Evolutionary conservation across 2,888 invertebrate species (phyloP).

Genomic region (Meteorus colon): DNA sequence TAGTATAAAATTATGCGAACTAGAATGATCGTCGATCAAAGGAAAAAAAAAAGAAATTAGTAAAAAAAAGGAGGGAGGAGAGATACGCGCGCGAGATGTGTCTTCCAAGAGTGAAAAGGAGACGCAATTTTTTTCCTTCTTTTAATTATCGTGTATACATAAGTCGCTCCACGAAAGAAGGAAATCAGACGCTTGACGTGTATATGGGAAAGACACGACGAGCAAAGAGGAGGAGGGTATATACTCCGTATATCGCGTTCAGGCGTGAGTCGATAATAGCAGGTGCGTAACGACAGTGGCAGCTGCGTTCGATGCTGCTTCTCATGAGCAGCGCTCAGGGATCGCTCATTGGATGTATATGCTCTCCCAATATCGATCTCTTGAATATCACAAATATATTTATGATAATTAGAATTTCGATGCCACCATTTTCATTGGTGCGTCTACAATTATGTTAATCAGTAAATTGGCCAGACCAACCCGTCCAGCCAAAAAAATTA

Average conservation of each 20-base stretch:
- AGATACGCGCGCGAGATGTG: not conserved
- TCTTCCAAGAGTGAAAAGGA: not conserved
- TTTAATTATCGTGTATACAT: conserved; percentile 14
- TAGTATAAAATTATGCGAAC: not conserved
- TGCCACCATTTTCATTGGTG: not conserved
- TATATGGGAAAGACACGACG: not conserved
- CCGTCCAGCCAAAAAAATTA: conserved; percentile 19
- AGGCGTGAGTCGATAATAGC: conserved; percentile 68
- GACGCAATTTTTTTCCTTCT: not conserved
- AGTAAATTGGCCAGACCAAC: not conserved
- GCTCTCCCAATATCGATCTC: conserved; percentile 5
- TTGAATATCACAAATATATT: conserved; percentile 43
- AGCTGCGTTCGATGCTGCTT: conserved; percentile 69
- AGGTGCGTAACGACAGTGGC: conserved; percentile 70
- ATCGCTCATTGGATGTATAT: conserved; percentile 44
- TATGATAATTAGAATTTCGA: conserved; percentile 19
- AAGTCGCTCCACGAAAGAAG: conserved; percentile 13
- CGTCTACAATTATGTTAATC: not conserved
- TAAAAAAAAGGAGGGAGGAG: not conserved
- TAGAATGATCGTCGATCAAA: conserved; percentile 4
- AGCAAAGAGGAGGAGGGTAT: conserved; percentile 48
- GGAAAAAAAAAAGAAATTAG: not conserved
- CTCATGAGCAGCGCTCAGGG: conserved; percentile 64
- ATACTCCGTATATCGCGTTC: conserved; percentile 52
- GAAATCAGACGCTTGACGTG: conserved; percentile 22